A percentile compares a stretch with the other conserved stretches of the same genome.
These are phyloP conservation scores for Harpegnathos saltator DNA, from an alignment of 1,140 invertebrate genomes.

Conservation along the genomic window DNA sequence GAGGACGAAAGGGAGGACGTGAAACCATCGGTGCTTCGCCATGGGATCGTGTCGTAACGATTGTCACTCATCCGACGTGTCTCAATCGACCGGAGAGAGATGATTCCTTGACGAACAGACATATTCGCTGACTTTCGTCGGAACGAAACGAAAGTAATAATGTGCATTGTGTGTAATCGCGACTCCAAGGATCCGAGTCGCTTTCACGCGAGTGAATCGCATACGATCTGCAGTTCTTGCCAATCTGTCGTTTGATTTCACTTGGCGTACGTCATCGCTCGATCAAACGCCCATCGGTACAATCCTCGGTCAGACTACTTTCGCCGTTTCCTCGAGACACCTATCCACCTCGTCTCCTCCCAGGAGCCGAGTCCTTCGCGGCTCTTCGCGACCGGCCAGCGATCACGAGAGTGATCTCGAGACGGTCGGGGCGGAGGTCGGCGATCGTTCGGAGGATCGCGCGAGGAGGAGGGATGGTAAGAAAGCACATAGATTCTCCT, in stretches of 20 bases:
- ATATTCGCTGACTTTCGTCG: too few relatives aligned
- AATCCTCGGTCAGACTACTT: neutral
- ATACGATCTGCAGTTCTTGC: too few relatives aligned
- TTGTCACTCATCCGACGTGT: neutral
- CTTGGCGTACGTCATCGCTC: too few relatives aligned
- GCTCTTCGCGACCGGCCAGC: neutral
- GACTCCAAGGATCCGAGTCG: too few relatives aligned
- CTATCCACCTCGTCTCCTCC: neutral
- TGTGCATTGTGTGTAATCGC: too few relatives aligned
- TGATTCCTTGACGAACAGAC: too few relatives aligned
- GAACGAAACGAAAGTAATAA: too few relatives aligned
- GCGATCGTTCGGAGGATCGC: conserved; percentile 7
- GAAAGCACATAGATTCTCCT: conserved; percentile 68
- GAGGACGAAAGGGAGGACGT: neutral
- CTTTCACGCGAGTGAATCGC: too few relatives aligned
- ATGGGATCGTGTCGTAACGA: neutral
- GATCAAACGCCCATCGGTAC: neutral
- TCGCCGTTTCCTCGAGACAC: neutral
- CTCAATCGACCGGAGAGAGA: too few relatives aligned
- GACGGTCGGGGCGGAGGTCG: too few relatives aligned
- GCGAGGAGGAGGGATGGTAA: conserved; percentile 17
- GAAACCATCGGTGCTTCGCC: neutral
- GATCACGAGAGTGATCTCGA: conserved; percentile 2
- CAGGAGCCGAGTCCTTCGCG: neutral
- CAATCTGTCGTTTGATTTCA: too few relatives aligned